Conservation (phyloP, 2,797 vertebrate genomes). For the Coreius guichenoti region DNA sequence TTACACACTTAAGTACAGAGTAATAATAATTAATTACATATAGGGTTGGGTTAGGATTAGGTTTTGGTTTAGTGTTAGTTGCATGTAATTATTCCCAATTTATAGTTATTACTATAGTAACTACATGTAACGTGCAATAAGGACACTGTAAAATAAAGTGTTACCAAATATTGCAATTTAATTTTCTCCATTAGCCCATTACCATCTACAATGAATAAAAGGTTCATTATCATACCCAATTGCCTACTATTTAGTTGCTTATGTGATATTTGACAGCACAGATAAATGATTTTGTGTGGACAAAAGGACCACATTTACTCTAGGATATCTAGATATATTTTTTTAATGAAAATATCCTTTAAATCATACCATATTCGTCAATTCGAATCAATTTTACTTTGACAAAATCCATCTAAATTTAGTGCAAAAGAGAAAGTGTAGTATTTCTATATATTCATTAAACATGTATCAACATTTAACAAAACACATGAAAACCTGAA, state of each 20-base stretch:
- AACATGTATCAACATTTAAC: neutral
- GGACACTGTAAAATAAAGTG: too few species aligned
- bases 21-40: too few species aligned
- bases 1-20: too few species aligned
- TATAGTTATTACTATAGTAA: too few species aligned
- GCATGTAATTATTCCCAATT: too few species aligned
- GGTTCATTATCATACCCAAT: neutral
- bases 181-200: neutral
- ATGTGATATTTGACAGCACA: neutral
- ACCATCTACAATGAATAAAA: neutral
- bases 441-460: neutral
- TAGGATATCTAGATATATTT: neutral
- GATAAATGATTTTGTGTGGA: neutral
- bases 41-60: too few species aligned
- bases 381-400: neutral
- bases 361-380: neutral
- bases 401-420: neutral
- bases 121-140: too few species aligned
- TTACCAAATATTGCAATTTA: neutral
- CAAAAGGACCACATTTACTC: neutral
- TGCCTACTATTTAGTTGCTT: neutral
- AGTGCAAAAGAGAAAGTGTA: neutral
- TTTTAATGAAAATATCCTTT: neutral
- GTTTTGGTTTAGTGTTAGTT: too few species aligned
- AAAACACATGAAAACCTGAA: neutral